These are phyloP conservation scores for Pipistrellus kuhlii DNA, from an alignment of 2,797 vertebrate species.

Conservation along the genomic window DNA sequence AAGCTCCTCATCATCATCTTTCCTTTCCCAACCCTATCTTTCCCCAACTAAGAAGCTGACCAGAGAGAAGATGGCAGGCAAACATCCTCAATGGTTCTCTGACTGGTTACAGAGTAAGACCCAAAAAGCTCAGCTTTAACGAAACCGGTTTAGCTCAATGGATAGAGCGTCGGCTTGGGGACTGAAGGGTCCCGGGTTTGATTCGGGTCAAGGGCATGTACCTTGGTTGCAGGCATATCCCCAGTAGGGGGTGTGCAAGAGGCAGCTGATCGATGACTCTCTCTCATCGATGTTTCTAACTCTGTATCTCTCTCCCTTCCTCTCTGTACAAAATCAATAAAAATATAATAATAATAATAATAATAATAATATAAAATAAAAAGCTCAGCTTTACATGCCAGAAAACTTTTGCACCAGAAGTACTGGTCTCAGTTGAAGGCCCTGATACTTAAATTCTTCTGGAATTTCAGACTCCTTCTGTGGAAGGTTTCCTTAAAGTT, in stretches of 20 bases:
- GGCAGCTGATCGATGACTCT: no score
- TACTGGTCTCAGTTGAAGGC: slow-evolving; percentile 15
- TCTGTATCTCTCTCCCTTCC: no score
- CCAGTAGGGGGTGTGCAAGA: no score
- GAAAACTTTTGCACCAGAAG: slow-evolving; percentile 33
- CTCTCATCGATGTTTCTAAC: no score
- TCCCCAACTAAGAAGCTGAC: not conserved
- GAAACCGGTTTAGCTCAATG: no score
- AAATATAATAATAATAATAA: no score
- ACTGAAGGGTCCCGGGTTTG: no score
- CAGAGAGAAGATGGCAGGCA: slow-evolving; percentile 8
- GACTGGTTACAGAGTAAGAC: slow-evolving; percentile 7
- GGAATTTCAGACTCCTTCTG: slow-evolving; percentile 33
- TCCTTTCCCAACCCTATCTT: not conserved
- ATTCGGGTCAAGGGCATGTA: no score
- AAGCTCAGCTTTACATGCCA: not conserved
- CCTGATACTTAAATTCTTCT: not conserved
- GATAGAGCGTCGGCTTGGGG: no score
- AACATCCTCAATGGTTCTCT: not conserved
- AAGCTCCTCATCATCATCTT: not conserved
- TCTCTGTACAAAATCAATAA: no score
- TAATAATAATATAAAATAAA: no score
- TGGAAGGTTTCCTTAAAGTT: slow-evolving; percentile 25
- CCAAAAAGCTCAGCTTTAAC: not conserved
- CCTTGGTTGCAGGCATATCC: no score